A percentile compares a stretch with the other conserved stretches of the same genome.
phyloP scores from a whole-genome alignment of 1,140 invertebrate genomes.

The Mylabris phalerata region DNA sequence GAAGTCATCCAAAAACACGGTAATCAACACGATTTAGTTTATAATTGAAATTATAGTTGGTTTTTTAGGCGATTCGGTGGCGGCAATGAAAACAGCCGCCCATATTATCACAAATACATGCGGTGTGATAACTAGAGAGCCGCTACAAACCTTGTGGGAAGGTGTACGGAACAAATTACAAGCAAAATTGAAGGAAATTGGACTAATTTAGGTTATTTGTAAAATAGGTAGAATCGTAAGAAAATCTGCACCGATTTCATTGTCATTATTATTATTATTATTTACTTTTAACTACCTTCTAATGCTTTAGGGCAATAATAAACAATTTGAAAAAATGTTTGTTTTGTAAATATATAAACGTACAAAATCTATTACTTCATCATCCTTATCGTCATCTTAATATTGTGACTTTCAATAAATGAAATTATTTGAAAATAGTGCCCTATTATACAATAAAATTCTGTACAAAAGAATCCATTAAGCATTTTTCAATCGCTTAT shows the following conservation, averaged over 20 bases:
- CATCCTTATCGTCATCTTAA: not conserved
- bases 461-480: too few relatives aligned
- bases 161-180: slow-evolving; percentile 30
- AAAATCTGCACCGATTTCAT: too few relatives aligned
- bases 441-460: too few relatives aligned
- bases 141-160: slow-evolving; percentile 32
- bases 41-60: not conserved
- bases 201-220: slow-evolving; percentile 24
- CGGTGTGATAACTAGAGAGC: slow-evolving; percentile 28
- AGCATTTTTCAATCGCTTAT: too few relatives aligned
- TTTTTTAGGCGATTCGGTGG: slow-evolving; percentile 29
- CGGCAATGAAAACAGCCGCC: slow-evolving; percentile 31
- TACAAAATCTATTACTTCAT: slow-evolving; percentile 12
- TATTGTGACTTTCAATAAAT: too few relatives aligned
- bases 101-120: slow-evolving; percentile 29
- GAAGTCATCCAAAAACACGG: slow-evolving; percentile 30
- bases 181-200: slow-evolving; percentile 30
- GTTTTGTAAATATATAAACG: slow-evolving; percentile 10
- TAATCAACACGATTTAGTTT: slow-evolving; percentile 9
- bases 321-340: slow-evolving; percentile 10
- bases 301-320: slow-evolving; percentile 10
- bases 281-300: slow-evolving; percentile 7
- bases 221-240: too few relatives aligned
- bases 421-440: too few relatives aligned
- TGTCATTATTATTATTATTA: slow-evolving; percentile 5